A percentile compares a stretch with the other conserved stretches of the same genome.
Evolutionary conservation across 2,113 vertebrate species (phyloP).

Genomic region (Gallinago jamesoni): DNA sequence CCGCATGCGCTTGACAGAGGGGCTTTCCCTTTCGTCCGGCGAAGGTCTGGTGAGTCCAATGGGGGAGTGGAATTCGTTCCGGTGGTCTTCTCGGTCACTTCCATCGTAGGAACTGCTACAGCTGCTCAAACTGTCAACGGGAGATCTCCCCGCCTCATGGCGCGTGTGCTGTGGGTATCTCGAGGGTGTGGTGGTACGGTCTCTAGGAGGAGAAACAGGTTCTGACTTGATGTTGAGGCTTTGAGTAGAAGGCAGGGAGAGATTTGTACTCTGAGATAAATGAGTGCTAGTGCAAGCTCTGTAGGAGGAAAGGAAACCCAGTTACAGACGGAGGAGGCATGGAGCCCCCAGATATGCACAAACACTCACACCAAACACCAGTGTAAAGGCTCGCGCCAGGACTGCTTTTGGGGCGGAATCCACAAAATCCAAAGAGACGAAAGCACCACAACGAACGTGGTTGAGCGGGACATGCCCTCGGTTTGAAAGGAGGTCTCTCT

Average conservation of each 20-base stretch:
- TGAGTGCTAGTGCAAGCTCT: conserved; percentile 99
- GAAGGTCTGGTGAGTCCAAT: conserved; percentile 95
- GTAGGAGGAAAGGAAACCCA: conserved; percentile 96
- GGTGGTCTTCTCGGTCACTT: conserved; percentile 96
- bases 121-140: conserved; percentile 98
- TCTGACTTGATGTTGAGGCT: conserved; percentile 99
- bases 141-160: conserved; percentile 97
- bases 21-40: conserved; percentile 96
- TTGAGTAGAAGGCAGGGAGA: conserved; percentile 99
- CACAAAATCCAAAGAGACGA: neutral
- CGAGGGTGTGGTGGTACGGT: conserved; percentile 95
- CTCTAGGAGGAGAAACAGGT: conserved; percentile 99
- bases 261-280: conserved; percentile 99
- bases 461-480: neutral
- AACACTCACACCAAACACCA: conserved; percentile 76
- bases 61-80: conserved; percentile 97
- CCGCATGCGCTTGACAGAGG: conserved; percentile 96
- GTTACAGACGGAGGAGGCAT: conserved; percentile 90
- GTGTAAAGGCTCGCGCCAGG: conserved; percentile 37
- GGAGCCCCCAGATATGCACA: conserved; percentile 80
- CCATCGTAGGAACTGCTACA: conserved; percentile 98
- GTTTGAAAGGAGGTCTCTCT: neutral
- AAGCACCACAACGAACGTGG: neutral
- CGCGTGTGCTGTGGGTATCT: conserved; percentile 92
- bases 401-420: neutral